phyloP scores from a whole-genome alignment of 2,888 invertebrate species.

The Drosophila recens region DNA sequence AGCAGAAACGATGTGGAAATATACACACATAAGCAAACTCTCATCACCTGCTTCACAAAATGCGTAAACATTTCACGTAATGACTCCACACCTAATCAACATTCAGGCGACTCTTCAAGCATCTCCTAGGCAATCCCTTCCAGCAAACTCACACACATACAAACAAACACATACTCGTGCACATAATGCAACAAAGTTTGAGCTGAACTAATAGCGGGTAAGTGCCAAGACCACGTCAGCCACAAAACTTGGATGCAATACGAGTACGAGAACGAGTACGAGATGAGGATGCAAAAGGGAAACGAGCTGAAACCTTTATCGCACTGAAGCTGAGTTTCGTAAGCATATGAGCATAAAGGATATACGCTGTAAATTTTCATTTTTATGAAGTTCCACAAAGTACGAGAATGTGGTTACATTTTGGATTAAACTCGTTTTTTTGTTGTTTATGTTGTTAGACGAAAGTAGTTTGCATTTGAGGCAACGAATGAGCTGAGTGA shows the following conservation, averaged over 20 bases:
- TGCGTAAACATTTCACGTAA: conserved; percentile 77
- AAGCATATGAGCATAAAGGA: conserved; percentile 77
- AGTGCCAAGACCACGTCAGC: conserved; percentile 46
- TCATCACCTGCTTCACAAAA: conserved; percentile 39
- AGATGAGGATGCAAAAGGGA: conserved; percentile 34
- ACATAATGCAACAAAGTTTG: conserved; percentile 72
- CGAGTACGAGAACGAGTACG: not conserved
- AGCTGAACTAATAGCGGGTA: conserved; percentile 30
- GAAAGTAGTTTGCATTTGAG: conserved; percentile 25
- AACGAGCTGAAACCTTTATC: conserved; percentile 67
- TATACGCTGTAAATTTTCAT: conserved; percentile 80
- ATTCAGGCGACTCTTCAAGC: conserved; percentile 55
- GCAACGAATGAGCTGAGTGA: conserved; percentile 22
- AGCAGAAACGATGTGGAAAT: not conserved
- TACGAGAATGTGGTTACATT: conserved; percentile 79
- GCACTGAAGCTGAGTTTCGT: conserved; percentile 46
- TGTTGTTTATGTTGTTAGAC: conserved; percentile 9
- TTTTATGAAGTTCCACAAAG: conserved; percentile 80
- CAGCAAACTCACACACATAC: not conserved
- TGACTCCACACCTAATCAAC: conserved; percentile 75
- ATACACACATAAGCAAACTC: conserved; percentile 10
- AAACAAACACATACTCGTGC: not conserved
- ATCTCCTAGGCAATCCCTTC: conserved; percentile 9
- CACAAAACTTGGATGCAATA: conserved; percentile 74
- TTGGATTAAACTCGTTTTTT: conserved; percentile 66